Conservation (phyloP, 2,888 invertebrate species). For the Dorcus hopei region DNA sequence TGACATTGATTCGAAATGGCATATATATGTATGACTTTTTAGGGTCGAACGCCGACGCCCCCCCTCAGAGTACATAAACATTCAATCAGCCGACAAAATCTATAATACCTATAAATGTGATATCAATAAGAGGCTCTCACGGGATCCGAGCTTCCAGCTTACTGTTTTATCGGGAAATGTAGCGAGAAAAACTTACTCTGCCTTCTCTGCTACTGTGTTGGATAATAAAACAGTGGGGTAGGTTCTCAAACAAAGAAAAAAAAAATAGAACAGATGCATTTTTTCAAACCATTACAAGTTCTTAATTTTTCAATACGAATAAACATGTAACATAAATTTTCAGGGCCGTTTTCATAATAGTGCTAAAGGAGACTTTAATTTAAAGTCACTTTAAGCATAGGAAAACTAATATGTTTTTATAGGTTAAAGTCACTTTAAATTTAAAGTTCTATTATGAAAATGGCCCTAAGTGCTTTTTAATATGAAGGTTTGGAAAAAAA, state of each 20-base stretch:
- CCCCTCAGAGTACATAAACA: slow-evolving; percentile 44
- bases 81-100: slow-evolving; percentile 47
- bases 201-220: not conserved
- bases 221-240: not conserved
- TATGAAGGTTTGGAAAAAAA: no score
- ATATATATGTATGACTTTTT: slow-evolving; percentile 15
- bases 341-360: no score
- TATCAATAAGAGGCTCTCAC: slow-evolving; percentile 48
- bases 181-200: slow-evolving; percentile 1
- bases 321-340: no score
- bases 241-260: not conserved
- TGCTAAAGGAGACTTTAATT: no score
- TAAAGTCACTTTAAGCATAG: no score
- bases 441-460: no score
- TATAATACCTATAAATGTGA: slow-evolving; percentile 51
- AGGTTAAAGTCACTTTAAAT: no score
- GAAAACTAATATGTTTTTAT: no score
- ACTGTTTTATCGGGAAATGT: slow-evolving; percentile 2
- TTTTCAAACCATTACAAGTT: no score
- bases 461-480: no score
- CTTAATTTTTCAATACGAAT: no score
- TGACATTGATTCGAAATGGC: slow-evolving; percentile 18
- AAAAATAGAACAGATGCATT: no score
- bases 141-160: slow-evolving; percentile 31
- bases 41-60: slow-evolving; percentile 20